phyloP scores from a whole-genome alignment of 2,888 invertebrate genomes.

The Branchellion lobata region DNA sequence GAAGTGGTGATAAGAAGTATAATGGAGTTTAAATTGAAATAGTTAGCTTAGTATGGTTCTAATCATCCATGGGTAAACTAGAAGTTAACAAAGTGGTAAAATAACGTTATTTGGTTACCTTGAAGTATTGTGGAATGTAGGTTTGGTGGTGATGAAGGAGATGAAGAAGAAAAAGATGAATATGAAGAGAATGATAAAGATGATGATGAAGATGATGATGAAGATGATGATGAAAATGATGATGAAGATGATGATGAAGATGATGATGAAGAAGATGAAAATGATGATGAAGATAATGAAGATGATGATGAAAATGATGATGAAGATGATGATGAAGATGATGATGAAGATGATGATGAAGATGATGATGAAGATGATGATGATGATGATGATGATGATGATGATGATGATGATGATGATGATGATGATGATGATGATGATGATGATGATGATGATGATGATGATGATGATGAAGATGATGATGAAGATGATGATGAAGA shows the following conservation, averaged over 20 bases:
- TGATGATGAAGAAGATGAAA: background rate
- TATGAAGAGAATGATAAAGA: no score
- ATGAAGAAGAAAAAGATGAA: no score
- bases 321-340: background rate
- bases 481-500: slow-evolving; percentile 36
- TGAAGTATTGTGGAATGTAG: no score
- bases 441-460: slow-evolving; percentile 35
- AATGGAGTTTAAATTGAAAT: no score
- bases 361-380: slow-evolving; percentile 5
- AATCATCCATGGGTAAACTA: no score
- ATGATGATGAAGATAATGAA: no score
- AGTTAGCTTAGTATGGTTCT: no score
- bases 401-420: slow-evolving; percentile 36
- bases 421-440: slow-evolving; percentile 40
- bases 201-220: slow-evolving; percentile 24
- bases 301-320: background rate
- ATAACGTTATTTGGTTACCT: no score
- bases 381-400: slow-evolving; percentile 9
- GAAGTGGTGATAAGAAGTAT: no score
- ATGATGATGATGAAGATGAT: slow-evolving; percentile 1
- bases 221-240: background rate
- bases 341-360: slow-evolving; percentile 9
- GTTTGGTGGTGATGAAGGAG: no score
- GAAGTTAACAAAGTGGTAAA: no score
- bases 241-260: background rate